Evolutionary conservation across 2,113 vertebrate genomes (phyloP).

Genomic region (Delphinus delphis): DNA sequence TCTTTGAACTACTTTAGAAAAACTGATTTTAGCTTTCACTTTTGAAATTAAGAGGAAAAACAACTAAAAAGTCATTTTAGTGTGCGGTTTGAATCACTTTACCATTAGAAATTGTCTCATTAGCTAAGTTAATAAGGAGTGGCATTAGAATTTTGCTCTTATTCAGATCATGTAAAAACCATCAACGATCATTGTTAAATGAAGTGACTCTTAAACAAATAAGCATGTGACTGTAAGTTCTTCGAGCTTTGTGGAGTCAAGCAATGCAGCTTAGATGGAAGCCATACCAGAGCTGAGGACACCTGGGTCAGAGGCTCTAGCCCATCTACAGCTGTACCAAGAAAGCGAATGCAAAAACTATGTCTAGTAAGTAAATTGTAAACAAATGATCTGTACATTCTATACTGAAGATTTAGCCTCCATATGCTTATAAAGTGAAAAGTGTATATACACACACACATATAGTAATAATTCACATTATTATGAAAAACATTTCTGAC

Average conservation of each 20-base stretch:
- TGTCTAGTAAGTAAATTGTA: background rate
- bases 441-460: background rate
- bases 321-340: background rate
- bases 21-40: background rate
- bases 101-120: conserved; percentile 35
- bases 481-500: background rate
- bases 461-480: background rate
- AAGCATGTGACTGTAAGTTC: background rate
- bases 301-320: background rate
- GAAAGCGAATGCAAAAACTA: background rate
- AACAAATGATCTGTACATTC: background rate
- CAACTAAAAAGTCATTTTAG: background rate
- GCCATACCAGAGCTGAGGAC: background rate
- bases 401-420: background rate
- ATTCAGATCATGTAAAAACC: background rate
- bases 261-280: background rate
- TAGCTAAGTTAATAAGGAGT: conserved; percentile 39
- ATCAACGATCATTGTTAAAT: background rate
- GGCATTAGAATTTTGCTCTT: background rate
- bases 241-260: background rate
- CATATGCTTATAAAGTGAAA: background rate
- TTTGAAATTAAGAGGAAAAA: background rate
- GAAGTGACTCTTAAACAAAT: background rate
- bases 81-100: conserved; percentile 51
- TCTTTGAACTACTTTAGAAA: background rate